Evolutionary conservation across 2,888 invertebrate species (phyloP).

Genomic region (Clunio marinus): DNA sequence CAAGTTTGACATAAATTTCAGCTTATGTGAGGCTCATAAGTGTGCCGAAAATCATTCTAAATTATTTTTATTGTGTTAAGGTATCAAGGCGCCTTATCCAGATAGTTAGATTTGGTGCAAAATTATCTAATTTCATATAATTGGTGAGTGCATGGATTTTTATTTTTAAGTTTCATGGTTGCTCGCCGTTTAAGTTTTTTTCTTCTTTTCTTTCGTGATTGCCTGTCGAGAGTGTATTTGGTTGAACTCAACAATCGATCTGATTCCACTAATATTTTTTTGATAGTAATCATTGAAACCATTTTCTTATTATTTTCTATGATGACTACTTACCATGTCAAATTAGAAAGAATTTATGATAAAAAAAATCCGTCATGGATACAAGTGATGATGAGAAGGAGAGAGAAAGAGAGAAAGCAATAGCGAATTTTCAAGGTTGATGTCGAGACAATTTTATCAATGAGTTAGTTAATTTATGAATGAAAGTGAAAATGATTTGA

Average conservation of each 20-base stretch:
- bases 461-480: neutral
- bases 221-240: too few species aligned
- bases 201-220: too few species aligned
- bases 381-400: neutral
- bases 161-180: neutral
- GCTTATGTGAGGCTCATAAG: neutral
- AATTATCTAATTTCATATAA: neutral
- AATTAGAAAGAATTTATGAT: neutral
- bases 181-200: too few species aligned
- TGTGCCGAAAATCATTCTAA: neutral
- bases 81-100: neutral
- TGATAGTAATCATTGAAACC: too few species aligned
- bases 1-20: neutral
- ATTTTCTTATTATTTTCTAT: too few species aligned
- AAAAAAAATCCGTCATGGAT: conserved; percentile 8
- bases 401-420: neutral
- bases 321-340: too few species aligned
- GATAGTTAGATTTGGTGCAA: too few species aligned
- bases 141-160: neutral
- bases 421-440: neutral
- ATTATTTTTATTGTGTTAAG: neutral
- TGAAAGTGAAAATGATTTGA: neutral
- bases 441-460: neutral
- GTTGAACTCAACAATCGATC: too few species aligned
- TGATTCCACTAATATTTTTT: too few species aligned